These are phyloP conservation scores for Onychorhynchus coronatus DNA, from an alignment of 2,113 vertebrate genomes.

Conservation along the genomic window DNA sequence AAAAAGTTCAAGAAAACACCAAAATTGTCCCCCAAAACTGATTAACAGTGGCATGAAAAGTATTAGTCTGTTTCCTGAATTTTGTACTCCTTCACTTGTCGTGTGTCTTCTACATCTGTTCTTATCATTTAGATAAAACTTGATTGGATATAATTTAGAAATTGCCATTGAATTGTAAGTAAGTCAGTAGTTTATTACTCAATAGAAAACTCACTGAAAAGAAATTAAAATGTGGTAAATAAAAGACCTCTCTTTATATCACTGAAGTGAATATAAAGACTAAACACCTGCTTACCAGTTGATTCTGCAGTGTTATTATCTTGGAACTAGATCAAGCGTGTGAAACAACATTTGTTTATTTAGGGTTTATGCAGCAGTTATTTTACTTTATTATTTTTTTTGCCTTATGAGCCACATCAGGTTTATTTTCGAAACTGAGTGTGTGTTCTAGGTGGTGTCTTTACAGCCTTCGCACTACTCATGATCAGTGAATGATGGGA, in stretches of 20 bases:
- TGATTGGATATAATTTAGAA: background rate
- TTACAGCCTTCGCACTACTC: background rate
- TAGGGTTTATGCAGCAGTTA: background rate
- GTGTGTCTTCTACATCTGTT: background rate
- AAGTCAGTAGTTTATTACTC: background rate
- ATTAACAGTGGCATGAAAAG: background rate
- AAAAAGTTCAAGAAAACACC: background rate
- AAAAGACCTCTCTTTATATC: background rate
- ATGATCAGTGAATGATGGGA: constrained; percentile 11
- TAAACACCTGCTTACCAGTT: background rate
- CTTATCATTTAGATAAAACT: background rate
- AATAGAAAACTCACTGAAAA: background rate
- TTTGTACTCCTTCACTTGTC: background rate
- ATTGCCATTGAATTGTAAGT: background rate
- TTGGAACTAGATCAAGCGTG: background rate
- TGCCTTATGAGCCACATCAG: background rate
- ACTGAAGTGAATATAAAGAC: background rate
- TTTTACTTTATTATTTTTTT: constrained; percentile 1
- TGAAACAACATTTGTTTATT: constrained; percentile 17
- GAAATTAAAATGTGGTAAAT: background rate
- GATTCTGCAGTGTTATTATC: background rate
- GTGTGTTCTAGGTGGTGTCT: background rate
- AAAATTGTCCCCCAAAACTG: background rate
- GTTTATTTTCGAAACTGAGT: background rate
- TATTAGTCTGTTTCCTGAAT: background rate